Evolutionary conservation across 2,113 vertebrate species (phyloP), one percentile per base, ranked within the genome.

Genomic region (Ptilorrhoa leucosticta): DNA sequence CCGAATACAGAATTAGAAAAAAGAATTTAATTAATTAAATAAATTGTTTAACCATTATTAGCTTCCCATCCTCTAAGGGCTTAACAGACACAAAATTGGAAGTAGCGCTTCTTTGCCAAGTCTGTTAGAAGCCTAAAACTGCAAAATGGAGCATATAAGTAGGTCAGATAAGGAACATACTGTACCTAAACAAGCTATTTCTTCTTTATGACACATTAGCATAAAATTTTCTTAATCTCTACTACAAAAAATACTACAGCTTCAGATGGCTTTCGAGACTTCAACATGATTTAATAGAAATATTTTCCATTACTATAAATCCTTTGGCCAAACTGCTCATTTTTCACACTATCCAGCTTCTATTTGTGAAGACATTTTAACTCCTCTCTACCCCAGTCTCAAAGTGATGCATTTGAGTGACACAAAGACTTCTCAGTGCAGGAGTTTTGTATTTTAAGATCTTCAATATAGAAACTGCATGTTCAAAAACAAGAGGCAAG

Each of bases 291-390:
- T 94, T 88, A 88, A 93, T 26, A 76, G 24, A 87, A 89, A 87
- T 93, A 88, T 91, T 96, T 96, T 96, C 91, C 95, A 86, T 66
- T 66, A 94, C 54, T 66, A 85, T 80, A 92, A 91, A 94, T 70
- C 47, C 56, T 88, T 70, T 88, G 54, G 84, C 84, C 82, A 93
- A 96, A 56, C 50, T 50, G 30, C 71, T 93, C 37, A 47, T 76
- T 94, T 91, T 91, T 97, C 73, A 91, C 63, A 27, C 63, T 70
- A 70, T 44, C 35, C 78, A 90, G 68, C 40, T 91, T 88, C n/a
- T 56, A 31, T 54, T 92, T 30, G 26, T 27, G 16, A 83, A 73
- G 54, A 58, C 17, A 17, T 66, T 83, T 95, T 86, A 91, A 92
- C 79, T 89, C 78, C 40, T 68, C 78, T 56, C 48, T 85, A 50